Base-by-base conservation (phyloP, 64 coral and sea anemone genomes). In the Montipora cactus region DNA sequence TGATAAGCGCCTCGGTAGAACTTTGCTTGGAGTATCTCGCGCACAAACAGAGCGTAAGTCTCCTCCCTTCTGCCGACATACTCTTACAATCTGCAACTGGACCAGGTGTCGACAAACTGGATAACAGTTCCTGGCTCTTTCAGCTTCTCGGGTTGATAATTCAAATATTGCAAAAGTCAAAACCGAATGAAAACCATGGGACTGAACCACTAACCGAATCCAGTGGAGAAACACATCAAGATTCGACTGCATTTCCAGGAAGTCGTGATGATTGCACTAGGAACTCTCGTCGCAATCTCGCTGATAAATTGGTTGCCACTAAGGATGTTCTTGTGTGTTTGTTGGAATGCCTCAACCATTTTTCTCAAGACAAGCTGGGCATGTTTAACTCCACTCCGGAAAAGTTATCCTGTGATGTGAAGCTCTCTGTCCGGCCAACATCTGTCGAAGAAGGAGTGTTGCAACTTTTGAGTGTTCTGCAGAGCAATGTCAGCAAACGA, bases 381-480 rank as follows among this genome's bases (percentile, higher is more conserved):
- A 4, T 88, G 47, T 53, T 72, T 12, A 19, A 67, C 59, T 88
- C 76, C 5, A 51, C 77, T n/a, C 76, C 80, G n/a, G 87, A 78
- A 12, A 89, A 89, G 13, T 58, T 44, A 5, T 49, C 49, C 57
- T 28, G 21, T 12, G 71, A 76, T 83, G 20, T 76, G 48, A 47
- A 76, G 7, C 77, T 91, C 19, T 74, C 92, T n/a, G 86, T 75
- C 3, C 59, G 76, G 18, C 92, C 95, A 2, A 66, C 84, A 37
- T 92, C 98, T 18, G 89, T 96, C 2, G 95, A 96, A 81, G 98
- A 99, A 75, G 86, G 95, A 55, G 83, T 99, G n/a, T 79, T 96
- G 19, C 95, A 99, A 67, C 52, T 96, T 8, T 79, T 94, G 3
- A 94, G 91, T 52, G 76, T 96, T 45, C 50, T 99, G 22, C 89